Percentiles rank a stretch among this genome's conserved stretches.
Evolutionary conservation across 2,113 vertebrate genomes (phyloP).

Genomic region (Cnemophilus loriae): DNA sequence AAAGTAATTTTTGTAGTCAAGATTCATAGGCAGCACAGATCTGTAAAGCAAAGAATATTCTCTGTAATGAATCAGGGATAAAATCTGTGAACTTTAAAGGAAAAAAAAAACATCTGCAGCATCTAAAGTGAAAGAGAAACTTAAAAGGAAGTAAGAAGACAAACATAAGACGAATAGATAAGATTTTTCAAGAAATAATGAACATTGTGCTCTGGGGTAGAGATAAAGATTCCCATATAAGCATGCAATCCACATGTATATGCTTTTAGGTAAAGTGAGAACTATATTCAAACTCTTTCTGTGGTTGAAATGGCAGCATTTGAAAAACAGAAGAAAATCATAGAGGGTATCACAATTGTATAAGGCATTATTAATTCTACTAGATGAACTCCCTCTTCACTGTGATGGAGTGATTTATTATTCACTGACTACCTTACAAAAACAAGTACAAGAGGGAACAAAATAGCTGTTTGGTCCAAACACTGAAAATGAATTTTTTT

Average conservation of each 20-base stretch:
- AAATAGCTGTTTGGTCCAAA: not conserved
- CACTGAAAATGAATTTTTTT: not conserved
- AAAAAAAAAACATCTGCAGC: not conserved
- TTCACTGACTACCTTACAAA: not conserved
- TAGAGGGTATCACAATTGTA: not conserved
- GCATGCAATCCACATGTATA: not conserved
- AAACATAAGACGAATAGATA: not conserved
- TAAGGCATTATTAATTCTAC: not conserved
- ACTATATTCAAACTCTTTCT: not conserved
- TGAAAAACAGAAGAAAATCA: not conserved
- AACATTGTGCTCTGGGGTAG: not conserved
- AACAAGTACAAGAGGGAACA: not conserved
- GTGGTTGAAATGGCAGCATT: not conserved
- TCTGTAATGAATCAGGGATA: constrained; percentile 19
- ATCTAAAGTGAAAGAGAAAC: not conserved
- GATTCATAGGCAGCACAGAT: not conserved
- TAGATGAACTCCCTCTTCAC: not conserved
- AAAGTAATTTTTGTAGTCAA: not conserved
- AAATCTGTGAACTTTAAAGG: not conserved
- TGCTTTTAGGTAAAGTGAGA: not conserved
- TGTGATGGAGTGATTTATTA: not conserved
- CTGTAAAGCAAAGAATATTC: not conserved
- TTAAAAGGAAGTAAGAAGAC: not conserved
- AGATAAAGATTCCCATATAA: not conserved
- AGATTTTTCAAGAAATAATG: not conserved